Percentiles rank a stretch among this genome's conserved stretches.
Conservation (phyloP, 1,140 invertebrate species). For the Leptinotarsa lineolata region DNA sequence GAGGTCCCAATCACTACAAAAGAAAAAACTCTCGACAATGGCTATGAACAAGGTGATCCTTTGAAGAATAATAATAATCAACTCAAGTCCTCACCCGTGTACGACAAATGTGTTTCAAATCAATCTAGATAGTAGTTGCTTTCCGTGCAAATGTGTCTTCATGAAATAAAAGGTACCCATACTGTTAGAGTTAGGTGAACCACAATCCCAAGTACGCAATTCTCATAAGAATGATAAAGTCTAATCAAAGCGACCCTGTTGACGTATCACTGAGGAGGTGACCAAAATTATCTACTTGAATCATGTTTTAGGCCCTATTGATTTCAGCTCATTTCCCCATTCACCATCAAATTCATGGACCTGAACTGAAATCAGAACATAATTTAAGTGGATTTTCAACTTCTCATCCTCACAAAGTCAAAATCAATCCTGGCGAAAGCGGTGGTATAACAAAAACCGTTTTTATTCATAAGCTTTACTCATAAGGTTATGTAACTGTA, state of each 20-base stretch:
- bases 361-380: slow-evolving; percentile 10
- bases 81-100: slow-evolving; percentile 11
- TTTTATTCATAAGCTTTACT: slow-evolving; percentile 11
- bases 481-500: background rate
- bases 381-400: slow-evolving; percentile 19
- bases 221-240: slow-evolving; percentile 32
- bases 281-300: slow-evolving; percentile 32
- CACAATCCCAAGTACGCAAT: slow-evolving; percentile 35
- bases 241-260: slow-evolving; percentile 9
- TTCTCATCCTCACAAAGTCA: background rate
- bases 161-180: slow-evolving; percentile 25
- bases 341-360: slow-evolving; percentile 5
- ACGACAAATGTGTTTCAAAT: slow-evolving; percentile 13
- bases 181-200: slow-evolving; percentile 38
- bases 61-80: slow-evolving; percentile 22
- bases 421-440: background rate
- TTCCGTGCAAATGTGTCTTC: slow-evolving; percentile 32
- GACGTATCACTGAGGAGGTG: slow-evolving; percentile 4
- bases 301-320: slow-evolving; percentile 43
- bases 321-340: slow-evolving; percentile 22
- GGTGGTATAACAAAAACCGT: slow-evolving; percentile 24
- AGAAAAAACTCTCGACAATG: slow-evolving; percentile 19
- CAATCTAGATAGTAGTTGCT: slow-evolving; percentile 31
- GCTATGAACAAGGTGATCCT: slow-evolving; percentile 23
- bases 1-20: background rate